Percentiles rank a stretch among this genome's conserved stretches.
These are phyloP conservation scores for Drosophila elegans DNA, from an alignment of 1,140 invertebrate species.

Conservation along the genomic window DNA sequence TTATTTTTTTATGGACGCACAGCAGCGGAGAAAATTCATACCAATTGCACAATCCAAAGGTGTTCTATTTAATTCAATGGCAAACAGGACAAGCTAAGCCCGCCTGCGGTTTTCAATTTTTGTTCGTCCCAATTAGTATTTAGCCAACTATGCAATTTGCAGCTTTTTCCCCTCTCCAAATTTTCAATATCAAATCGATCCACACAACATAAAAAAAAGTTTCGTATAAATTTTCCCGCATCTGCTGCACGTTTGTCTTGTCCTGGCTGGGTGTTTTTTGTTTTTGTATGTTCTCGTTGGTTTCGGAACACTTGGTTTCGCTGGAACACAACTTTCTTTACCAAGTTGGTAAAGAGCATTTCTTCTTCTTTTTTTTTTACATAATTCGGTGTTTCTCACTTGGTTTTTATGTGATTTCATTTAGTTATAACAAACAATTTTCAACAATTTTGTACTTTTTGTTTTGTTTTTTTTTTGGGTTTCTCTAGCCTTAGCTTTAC, in stretches of 20 bases:
- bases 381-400: slow-evolving; percentile 30
- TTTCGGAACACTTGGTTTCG: slow-evolving; percentile 14
- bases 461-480: slow-evolving; percentile 39
- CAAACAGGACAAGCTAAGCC: slow-evolving; percentile 50
- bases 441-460: slow-evolving; percentile 78
- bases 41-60: slow-evolving; percentile 78
- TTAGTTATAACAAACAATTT: slow-evolving; percentile 71
- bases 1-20: slow-evolving; percentile 28
- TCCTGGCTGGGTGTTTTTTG: slow-evolving; percentile 33
- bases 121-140: slow-evolving; percentile 68
- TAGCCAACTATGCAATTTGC: slow-evolving; percentile 74
- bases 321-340: slow-evolving; percentile 18
- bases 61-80: slow-evolving; percentile 8
- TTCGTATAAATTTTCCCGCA: slow-evolving; percentile 77
- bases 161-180: slow-evolving; percentile 30
- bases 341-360: slow-evolving; percentile 17
- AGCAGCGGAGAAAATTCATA: slow-evolving; percentile 79
- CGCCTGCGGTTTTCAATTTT: slow-evolving; percentile 36
- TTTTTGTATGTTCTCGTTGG: slow-evolving; percentile 9
- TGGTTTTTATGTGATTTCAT: slow-evolving; percentile 33
- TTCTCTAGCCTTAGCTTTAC: slow-evolving; percentile 28
- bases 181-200: slow-evolving; percentile 30
- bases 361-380: slow-evolving; percentile 27
- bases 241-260: slow-evolving; percentile 55
- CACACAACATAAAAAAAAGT: slow-evolving; percentile 27